Base-by-base conservation (phyloP, 1,140 invertebrate genomes). In the Adelges cooleyi region DNA sequence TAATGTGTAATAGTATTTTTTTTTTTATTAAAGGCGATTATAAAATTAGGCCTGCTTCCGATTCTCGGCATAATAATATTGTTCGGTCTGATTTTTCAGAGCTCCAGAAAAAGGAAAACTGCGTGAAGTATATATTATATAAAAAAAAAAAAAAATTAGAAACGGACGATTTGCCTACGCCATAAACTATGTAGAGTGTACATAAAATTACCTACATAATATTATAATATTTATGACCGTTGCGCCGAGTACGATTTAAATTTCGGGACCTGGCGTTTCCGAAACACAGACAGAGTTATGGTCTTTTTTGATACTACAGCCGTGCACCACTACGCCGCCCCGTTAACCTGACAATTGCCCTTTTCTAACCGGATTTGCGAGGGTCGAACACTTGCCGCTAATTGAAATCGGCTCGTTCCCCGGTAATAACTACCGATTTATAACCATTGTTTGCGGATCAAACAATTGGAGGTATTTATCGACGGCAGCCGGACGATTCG, bases 21-120 rank as follows among this genome's bases (percentile, higher is more conserved):
- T n/a, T n/a, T n/a, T n/a, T 54, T 23, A 40, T 54, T 54, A 38
- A 29, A 27, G 3, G n/a, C 23, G 23, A 59, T 59, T 59, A 44
- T 11, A 44, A 59, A 59, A 27, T 59, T 59, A 44, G 20, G n/a
- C 44, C 44, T 17, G 23, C 29, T 54, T n/a, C n/a, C n/a, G n/a
- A 27, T 59, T 38, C 10, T 44, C 33, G 33, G 38, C n/a, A 44
- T 56, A 42, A 42, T 56, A n/a, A n/a, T n/a, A n/a, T n/a, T n/a
- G n/a, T n/a, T 42, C 17, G 17, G 51, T 53, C 17, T 38, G n/a
- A 6, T 53, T 53, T 10, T 8, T 38, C 13, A n/a, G n/a, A n/a
- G n/a, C n/a, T n/a, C n/a, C n/a, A n/a, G n/a, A n/a, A n/a, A n/a
- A n/a, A n/a, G n/a, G n/a, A n/a, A n/a, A n/a, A n/a, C n/a, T n/a